Conservation (phyloP, 2,797 vertebrate genomes). For the Notoglanidium macrostoma region DNA sequence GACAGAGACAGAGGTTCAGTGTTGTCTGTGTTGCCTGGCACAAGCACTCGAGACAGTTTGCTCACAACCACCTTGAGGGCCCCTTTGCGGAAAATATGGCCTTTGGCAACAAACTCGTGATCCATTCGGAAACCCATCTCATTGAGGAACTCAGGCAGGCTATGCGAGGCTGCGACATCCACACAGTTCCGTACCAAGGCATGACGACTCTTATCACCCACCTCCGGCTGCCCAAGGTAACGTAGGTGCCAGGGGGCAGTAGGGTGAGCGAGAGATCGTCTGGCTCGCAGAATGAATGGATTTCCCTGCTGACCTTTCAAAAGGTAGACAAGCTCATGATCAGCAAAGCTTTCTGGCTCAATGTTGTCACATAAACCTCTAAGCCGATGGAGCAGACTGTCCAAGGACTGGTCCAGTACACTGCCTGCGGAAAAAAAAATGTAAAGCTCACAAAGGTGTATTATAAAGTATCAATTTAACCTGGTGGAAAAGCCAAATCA, state of each 20-base stretch:
- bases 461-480: background rate
- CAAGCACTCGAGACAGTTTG: conserved; percentile 90
- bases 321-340: conserved; percentile 95
- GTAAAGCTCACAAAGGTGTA: background rate
- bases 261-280: conserved; percentile 86
- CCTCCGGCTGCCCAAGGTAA: conserved; percentile 94
- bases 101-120: conserved; percentile 94
- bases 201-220: conserved; percentile 93
- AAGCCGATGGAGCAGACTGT: conserved; percentile 92
- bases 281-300: conserved; percentile 91
- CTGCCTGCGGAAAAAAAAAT: conserved; percentile 76
- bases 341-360: conserved; percentile 91
- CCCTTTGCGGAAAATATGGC: conserved; percentile 93
- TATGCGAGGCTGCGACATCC: conserved; percentile 92
- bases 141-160: conserved; percentile 90
- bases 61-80: conserved; percentile 93
- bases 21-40: conserved; percentile 90
- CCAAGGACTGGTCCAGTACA: conserved; percentile 91
- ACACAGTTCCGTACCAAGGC: conserved; percentile 93
- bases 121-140: conserved; percentile 99
- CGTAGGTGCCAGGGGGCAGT: conserved; percentile 90
- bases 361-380: conserved; percentile 96
- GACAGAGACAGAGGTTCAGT: conserved; percentile 91
- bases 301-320: conserved; percentile 96
- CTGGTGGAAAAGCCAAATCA: no score